Evolutionary conservation across 2,888 invertebrate species (phyloP).

Genomic region (Epinotia ramella): DNA sequence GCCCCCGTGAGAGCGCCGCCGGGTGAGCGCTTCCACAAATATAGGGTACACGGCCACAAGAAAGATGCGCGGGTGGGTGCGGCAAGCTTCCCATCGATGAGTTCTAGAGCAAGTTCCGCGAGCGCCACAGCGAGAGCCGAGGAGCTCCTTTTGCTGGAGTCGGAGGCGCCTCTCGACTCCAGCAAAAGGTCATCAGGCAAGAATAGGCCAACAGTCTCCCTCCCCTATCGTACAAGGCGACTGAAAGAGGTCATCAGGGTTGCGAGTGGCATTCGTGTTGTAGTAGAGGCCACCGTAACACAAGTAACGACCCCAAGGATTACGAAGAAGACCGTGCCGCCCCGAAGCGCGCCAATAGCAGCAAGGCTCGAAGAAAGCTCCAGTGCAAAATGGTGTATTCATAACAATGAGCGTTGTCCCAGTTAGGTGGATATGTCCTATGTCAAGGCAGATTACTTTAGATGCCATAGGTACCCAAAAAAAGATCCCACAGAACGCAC

Average conservation of each 20-base stretch:
- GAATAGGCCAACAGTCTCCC: not conserved
- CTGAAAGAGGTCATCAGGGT: not conserved
- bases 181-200: constrained; percentile 85
- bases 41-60: constrained; percentile 83
- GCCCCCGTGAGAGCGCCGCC: constrained; percentile 55
- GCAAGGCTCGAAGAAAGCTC: too few relatives aligned
- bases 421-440: not conserved
- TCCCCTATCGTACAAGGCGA: too few relatives aligned
- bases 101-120: not conserved
- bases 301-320: not conserved
- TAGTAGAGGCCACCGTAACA: not conserved
- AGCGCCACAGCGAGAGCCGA: constrained; percentile 47
- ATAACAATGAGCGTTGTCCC: not conserved
- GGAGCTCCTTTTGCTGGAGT: too few relatives aligned
- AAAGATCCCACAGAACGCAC: too few relatives aligned
- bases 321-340: not conserved
- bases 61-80: not conserved
- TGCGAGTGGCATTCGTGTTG: not conserved
- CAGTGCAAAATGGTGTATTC: too few relatives aligned
- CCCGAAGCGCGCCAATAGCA: too few relatives aligned
- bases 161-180: constrained; percentile 84
- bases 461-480: too few relatives aligned
- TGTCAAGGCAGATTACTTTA: not conserved
- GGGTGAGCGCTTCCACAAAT: constrained; percentile 87
- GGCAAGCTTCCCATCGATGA: not conserved